These are phyloP conservation scores for Chionis minor DNA, from an alignment of 2,113 vertebrate species.

Conservation along the genomic window DNA sequence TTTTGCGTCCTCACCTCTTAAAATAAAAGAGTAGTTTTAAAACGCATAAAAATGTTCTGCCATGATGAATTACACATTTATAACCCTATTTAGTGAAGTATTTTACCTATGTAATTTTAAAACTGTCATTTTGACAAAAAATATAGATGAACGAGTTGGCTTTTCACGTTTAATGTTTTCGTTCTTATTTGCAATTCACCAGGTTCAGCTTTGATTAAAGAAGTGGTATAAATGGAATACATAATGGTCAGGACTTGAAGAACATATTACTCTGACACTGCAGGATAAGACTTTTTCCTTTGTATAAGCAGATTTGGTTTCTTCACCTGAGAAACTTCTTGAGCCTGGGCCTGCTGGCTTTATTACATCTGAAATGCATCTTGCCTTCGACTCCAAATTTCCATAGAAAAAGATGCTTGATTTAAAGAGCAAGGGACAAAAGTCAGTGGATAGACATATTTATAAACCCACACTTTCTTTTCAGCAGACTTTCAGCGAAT, in stretches of 20 bases:
- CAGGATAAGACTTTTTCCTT: slow-evolving; percentile 50
- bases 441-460: neutral
- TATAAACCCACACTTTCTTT: neutral
- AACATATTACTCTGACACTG: slow-evolving; percentile 58
- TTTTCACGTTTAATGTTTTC: slow-evolving; percentile 81
- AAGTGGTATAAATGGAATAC: slow-evolving; percentile 60
- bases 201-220: slow-evolving; percentile 77
- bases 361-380: slow-evolving; percentile 27
- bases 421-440: slow-evolving; percentile 54
- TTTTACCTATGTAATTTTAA: slow-evolving; percentile 82
- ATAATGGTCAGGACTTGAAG: slow-evolving; percentile 63
- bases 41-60: slow-evolving; percentile 72
- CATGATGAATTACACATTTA: slow-evolving; percentile 79
- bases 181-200: slow-evolving; percentile 78
- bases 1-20: slow-evolving; percentile 64
- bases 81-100: slow-evolving; percentile 76
- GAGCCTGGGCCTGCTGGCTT: slow-evolving; percentile 23
- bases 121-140: slow-evolving; percentile 82
- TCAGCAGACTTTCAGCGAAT: neutral
- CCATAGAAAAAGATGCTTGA: slow-evolving; percentile 12
- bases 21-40: slow-evolving; percentile 76
- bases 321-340: slow-evolving; percentile 62
- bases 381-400: slow-evolving; percentile 29
- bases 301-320: slow-evolving; percentile 54
- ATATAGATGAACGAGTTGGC: slow-evolving; percentile 77